Conservation (phyloP, 2,888 invertebrate species). For the Leptinotarsa rubiginosa region DNA sequence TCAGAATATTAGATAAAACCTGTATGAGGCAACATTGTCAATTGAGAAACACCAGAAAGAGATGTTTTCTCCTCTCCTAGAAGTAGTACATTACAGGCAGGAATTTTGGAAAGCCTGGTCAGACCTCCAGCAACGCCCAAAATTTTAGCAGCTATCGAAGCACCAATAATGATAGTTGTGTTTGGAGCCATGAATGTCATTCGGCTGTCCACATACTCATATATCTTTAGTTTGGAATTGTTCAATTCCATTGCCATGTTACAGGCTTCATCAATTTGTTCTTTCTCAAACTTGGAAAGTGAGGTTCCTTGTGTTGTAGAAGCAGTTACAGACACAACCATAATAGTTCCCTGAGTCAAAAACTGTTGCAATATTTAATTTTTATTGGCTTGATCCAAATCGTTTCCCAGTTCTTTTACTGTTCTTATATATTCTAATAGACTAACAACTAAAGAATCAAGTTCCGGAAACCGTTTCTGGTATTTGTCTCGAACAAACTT, state of each 20-base stretch:
- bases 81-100: too few species aligned
- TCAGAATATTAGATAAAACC: conserved; percentile 94
- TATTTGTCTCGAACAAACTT: conserved; percentile 97
- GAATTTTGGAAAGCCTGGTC: conserved; percentile 64
- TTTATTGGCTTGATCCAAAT: conserved; percentile 65
- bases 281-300: conserved; percentile 83
- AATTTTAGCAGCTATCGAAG: conserved; percentile 94
- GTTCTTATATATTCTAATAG: conserved; percentile 94
- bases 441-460: conserved; percentile 94
- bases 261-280: conserved; percentile 91
- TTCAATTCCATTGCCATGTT: conserved; percentile 94
- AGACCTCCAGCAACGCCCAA: conserved; percentile 98
- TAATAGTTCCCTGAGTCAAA: conserved; percentile 97
- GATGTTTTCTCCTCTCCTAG: neutral
- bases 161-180: conserved; percentile 93
- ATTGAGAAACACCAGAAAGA: conserved; percentile 87
- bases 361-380: conserved; percentile 94
- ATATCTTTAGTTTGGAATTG: conserved; percentile 89
- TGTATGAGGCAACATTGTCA: conserved; percentile 91
- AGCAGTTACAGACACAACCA: conserved; percentile 99
- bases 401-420: neutral
- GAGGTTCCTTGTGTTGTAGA: conserved; percentile 97
- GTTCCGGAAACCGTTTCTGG: conserved; percentile 96
- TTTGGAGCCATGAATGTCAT: conserved; percentile 99
- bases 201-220: conserved; percentile 96